Conservation (phyloP, 1,140 invertebrate species). For the Drosophila lacteicornis region DNA sequence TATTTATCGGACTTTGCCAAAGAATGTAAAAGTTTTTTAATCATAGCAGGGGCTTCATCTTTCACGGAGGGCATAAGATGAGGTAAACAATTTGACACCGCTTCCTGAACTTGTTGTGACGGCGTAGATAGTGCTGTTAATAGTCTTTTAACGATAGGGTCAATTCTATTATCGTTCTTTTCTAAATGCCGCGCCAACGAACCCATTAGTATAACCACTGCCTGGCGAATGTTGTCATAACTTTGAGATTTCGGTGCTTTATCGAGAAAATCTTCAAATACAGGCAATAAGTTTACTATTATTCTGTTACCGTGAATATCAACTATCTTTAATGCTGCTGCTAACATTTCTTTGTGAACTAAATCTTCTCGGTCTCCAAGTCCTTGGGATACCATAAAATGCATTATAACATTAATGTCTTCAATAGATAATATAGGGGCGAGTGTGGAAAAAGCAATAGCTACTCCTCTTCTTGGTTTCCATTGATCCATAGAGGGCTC, state of each 20-base stretch:
- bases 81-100: slow-evolving; percentile 98
- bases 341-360: slow-evolving; percentile 96
- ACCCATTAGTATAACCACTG: slow-evolving; percentile 98
- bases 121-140: slow-evolving; percentile 97
- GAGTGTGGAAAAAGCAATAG: slow-evolving; percentile 91
- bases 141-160: slow-evolving; percentile 96
- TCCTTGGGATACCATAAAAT: slow-evolving; percentile 94
- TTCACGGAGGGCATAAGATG: slow-evolving; percentile 96
- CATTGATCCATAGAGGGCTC: slow-evolving; percentile 93
- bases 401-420: slow-evolving; percentile 89
- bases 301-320: slow-evolving; percentile 95
- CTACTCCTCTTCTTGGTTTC: slow-evolving; percentile 94
- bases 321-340: slow-evolving; percentile 95
- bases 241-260: slow-evolving; percentile 95
- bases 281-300: slow-evolving; percentile 91
- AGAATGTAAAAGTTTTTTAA: slow-evolving; percentile 94
- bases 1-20: slow-evolving; percentile 97
- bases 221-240: slow-evolving; percentile 96
- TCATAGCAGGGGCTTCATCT: slow-evolving; percentile 94
- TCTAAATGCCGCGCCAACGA: slow-evolving; percentile 97
- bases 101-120: slow-evolving; percentile 98
- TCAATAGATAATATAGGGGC: slow-evolving; percentile 88
- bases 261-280: slow-evolving; percentile 96
- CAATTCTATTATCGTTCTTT: slow-evolving; percentile 93
- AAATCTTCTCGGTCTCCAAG: slow-evolving; percentile 93